Percentiles rank a stretch among this genome's conserved stretches.
phyloP scores from a whole-genome alignment of 2,888 invertebrate genomes.

The Notodonta dromedarius region DNA sequence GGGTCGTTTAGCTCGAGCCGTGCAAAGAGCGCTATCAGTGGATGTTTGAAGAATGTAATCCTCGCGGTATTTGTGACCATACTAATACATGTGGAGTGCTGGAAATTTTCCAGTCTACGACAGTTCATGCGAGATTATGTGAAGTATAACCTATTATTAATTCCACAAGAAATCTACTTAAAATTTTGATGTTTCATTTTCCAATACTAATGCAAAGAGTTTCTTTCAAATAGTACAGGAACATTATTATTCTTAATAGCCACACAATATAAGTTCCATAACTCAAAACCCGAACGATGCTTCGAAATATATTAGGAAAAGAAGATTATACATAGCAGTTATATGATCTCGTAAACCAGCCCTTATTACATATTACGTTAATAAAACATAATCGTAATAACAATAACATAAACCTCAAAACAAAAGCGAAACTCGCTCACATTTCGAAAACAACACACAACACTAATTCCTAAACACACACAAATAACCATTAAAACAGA shows the following conservation, averaged over 20 bases:
- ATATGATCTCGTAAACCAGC: constrained; percentile 3
- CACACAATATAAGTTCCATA: background rate
- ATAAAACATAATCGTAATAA: constrained; percentile 37
- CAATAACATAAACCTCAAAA: constrained; percentile 49
- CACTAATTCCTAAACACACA: constrained; percentile 57
- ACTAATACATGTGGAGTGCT: constrained; percentile 19
- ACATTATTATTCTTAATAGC: background rate
- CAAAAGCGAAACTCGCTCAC: constrained; percentile 40
- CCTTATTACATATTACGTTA: constrained; percentile 19
- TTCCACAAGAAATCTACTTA: too few species aligned
- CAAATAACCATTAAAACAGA: constrained; percentile 56
- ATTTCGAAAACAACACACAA: constrained; percentile 54
- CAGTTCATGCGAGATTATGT: background rate
- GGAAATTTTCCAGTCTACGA: background rate
- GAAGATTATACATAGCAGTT: background rate
- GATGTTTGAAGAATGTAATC: constrained; percentile 40
- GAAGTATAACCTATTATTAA: too few species aligned
- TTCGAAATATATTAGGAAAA: background rate
- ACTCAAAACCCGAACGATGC: background rate
- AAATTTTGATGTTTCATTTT: too few species aligned
- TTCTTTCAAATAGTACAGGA: too few species aligned
- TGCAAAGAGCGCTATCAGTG: constrained; percentile 41
- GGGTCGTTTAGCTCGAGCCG: constrained; percentile 50
- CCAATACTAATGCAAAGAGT: too few species aligned
- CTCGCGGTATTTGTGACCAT: constrained; percentile 18